Evolutionary conservation across 2,888 invertebrate species (phyloP).

Genomic region (Callyntrura sp.): DNA sequence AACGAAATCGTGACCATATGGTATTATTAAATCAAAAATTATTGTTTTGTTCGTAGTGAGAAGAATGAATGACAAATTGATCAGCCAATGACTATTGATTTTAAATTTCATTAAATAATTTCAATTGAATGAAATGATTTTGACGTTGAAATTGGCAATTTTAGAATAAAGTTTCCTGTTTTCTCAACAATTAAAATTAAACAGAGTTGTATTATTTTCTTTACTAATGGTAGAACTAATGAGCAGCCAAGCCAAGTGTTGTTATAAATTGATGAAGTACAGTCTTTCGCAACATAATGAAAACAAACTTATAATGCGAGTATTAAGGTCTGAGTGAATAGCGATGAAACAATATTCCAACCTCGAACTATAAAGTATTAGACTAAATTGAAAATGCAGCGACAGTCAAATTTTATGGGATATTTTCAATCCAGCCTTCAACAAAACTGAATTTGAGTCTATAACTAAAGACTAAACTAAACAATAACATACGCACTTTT

Average conservation of each 20-base stretch:
- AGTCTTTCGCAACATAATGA: too few relatives aligned
- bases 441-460: too few relatives aligned
- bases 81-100: not conserved
- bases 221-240: not conserved
- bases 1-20: not conserved
- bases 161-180: conserved; percentile 49
- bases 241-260: not conserved
- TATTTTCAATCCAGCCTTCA: too few relatives aligned
- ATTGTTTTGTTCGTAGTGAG: not conserved
- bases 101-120: not conserved
- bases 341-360: too few relatives aligned
- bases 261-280: not conserved
- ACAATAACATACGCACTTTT: too few relatives aligned
- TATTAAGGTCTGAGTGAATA: too few relatives aligned
- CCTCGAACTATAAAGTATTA: too few relatives aligned
- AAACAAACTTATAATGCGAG: too few relatives aligned
- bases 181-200: conserved; percentile 33
- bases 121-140: conserved; percentile 4
- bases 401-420: too few relatives aligned
- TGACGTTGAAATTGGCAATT: conserved; percentile 26
- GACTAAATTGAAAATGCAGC: too few relatives aligned
- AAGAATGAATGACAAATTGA: not conserved
- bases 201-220: conserved; percentile 41
- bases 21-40: not conserved
- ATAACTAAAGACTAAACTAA: too few relatives aligned